These are phyloP conservation scores for Xanthia togata DNA, from an alignment of 2,888 invertebrate genomes.

Conservation along the genomic window DNA sequence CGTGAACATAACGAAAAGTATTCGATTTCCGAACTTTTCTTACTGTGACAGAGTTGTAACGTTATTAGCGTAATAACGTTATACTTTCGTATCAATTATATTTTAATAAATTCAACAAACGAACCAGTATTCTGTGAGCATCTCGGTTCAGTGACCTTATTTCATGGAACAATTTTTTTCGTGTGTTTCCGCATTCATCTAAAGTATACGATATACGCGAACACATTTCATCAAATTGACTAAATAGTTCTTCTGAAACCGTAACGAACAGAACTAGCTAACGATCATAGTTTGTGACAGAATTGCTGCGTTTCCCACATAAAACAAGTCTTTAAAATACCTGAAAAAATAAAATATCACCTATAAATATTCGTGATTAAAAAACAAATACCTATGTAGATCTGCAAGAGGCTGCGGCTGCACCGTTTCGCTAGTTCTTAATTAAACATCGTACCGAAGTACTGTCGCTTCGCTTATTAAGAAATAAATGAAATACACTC, in stretches of 20 bases:
- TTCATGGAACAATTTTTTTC: slow-evolving; percentile 57
- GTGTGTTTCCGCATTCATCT: slow-evolving; percentile 41
- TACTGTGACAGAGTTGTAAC: slow-evolving; percentile 68
- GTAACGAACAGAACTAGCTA: background rate
- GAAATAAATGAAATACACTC: slow-evolving; percentile 85
- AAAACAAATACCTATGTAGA: slow-evolving; percentile 79
- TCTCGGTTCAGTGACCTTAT: slow-evolving; percentile 66
- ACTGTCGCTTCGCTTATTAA: slow-evolving; percentile 82
- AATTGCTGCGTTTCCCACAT: slow-evolving; percentile 68
- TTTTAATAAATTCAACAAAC: slow-evolving; percentile 73
- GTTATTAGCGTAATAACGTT: slow-evolving; percentile 69
- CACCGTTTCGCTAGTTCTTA: slow-evolving; percentile 79
- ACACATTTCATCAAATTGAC: slow-evolving; percentile 24
- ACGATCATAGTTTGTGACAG: background rate
- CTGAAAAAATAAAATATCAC: slow-evolving; percentile 74
- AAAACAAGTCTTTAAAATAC: slow-evolving; percentile 73
- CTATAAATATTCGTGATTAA: slow-evolving; percentile 83
- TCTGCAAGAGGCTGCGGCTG: slow-evolving; percentile 59
- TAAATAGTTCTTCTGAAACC: slow-evolving; percentile 15
- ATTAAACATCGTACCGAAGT: slow-evolving; percentile 81
- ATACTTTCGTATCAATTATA: slow-evolving; percentile 74
- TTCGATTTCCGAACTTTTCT: slow-evolving; percentile 49
- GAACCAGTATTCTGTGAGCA: slow-evolving; percentile 59
- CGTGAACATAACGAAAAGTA: slow-evolving; percentile 49
- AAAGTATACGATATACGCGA: background rate